Percentiles rank a stretch among this genome's conserved stretches.
Evolutionary conservation across 1,140 invertebrate species (phyloP).

Genomic region (Hermetia illucens): DNA sequence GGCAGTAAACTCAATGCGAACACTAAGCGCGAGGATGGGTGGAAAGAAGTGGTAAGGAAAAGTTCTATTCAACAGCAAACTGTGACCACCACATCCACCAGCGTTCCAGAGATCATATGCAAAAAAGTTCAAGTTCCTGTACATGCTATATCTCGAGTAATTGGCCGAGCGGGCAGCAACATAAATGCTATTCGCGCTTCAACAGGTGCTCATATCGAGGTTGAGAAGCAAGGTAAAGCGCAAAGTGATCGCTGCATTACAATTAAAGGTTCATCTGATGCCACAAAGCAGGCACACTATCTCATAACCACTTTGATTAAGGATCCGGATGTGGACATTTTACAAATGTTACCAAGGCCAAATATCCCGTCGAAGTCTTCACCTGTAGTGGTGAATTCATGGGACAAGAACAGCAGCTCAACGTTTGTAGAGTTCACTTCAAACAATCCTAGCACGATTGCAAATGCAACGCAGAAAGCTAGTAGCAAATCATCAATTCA

Average conservation of each 20-base stretch:
- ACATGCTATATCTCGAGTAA: constrained; percentile 88
- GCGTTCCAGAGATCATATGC: constrained; percentile 22
- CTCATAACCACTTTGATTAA: constrained; percentile 78
- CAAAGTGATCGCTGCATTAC: constrained; percentile 88
- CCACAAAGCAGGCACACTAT: constrained; percentile 75
- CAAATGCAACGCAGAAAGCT: neutral
- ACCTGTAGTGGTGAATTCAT: constrained; percentile 19
- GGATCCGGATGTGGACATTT: constrained; percentile 84
- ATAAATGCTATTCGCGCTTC: constrained; percentile 92
- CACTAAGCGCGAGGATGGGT: constrained; percentile 69
- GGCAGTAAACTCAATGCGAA: neutral
- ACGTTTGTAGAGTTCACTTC: too few species aligned
- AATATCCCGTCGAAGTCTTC: constrained; percentile 26
- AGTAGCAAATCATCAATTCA: constrained; percentile 4
- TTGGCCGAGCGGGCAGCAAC: constrained; percentile 89
- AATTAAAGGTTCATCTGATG: constrained; percentile 84
- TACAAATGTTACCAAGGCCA: constrained; percentile 62
- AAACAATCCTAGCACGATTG: too few species aligned
- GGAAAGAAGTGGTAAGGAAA: constrained; percentile 92
- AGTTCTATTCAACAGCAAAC: constrained; percentile 35
- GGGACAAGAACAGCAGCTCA: constrained; percentile 29
- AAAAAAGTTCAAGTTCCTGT: constrained; percentile 87
- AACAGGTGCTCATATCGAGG: constrained; percentile 93
- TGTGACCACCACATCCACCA: neutral
- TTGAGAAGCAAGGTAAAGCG: constrained; percentile 91